Evolutionary conservation across 2,797 vertebrate genomes (phyloP), one percentile per base, ranked within the genome.

Genomic region (Bovichtus variegatus): DNA sequence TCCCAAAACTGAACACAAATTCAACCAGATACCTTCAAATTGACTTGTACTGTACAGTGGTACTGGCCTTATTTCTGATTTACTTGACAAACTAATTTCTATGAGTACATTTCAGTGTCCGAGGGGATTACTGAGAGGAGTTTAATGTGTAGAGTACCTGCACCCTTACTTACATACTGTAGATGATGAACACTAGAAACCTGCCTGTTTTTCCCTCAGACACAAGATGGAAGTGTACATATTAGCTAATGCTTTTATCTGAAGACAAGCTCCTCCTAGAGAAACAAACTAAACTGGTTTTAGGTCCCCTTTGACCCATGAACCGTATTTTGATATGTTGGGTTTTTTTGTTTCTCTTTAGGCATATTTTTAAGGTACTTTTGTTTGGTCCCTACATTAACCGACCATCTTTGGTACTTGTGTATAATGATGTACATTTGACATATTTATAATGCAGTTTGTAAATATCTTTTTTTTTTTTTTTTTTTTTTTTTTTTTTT

Each of bases 401-500:
- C 81, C 18, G 82, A 82, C 92, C 92, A 85, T 92, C 87, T 90
- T 87, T 92, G 95, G 94, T 96, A 95, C 93, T 94, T 94, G 92
- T 96, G 95, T 96, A 96, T 95, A 95, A 96, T 96, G 93, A 94
- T 96, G 96, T 96, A 96, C 92, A 96, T 96, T 96, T 95, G 91
- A 96, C 95, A 96, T 96, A 96, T 96, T 96, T 96, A 96, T 96
- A 96, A 96, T 93, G 94, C 93, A 95, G 93, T 96, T 94, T 96
- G 96, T 96, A 96, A 96, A 96, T 96, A 96, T 95, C 61, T 90
- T 92, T 93, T 90, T 89, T 83, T 86, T 66, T 74, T 83, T 72
- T 29, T 72, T 87, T 29, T 72, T 87, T 84, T 69, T 31, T 76
- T 86, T 81, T 74, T 18, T 74, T 82, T 10, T 60, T 85, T 88